Conservation (phyloP, 2,797 vertebrate genomes). For the Darevskia mixta region DNA sequence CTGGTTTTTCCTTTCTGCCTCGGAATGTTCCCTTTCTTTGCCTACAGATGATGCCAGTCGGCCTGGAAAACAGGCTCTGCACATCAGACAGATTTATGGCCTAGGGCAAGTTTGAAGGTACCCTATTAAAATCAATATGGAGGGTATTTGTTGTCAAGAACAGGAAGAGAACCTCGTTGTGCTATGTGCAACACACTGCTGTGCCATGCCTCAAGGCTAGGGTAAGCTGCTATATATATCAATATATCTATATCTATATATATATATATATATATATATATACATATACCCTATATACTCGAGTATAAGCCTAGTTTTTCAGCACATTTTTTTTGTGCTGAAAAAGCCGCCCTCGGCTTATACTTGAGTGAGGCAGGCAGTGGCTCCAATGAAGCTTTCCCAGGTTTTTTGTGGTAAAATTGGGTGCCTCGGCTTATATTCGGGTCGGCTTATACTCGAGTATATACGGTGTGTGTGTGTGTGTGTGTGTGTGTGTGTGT, state of each 20-base stretch:
- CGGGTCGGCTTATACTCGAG: too few species aligned
- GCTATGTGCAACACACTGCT: neutral
- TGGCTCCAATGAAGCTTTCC: too few species aligned
- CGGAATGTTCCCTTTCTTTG: neutral
- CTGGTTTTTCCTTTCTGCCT: neutral
- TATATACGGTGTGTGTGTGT: too few species aligned
- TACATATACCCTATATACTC: too few species aligned
- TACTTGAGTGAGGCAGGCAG: too few species aligned
- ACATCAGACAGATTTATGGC: conserved; percentile 21
- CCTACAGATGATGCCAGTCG: neutral
- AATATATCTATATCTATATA: neutral
- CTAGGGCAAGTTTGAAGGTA: neutral
- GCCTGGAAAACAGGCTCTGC: neutral
- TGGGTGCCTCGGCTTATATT: too few species aligned
- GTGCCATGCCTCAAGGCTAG: neutral
- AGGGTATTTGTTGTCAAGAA: neutral
- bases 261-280: neutral
- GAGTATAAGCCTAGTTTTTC: too few species aligned
- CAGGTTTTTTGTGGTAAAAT: too few species aligned
- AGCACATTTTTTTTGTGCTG: too few species aligned
- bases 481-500: too few species aligned
- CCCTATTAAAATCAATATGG: neutral
- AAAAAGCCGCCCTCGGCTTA: too few species aligned
- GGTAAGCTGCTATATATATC: neutral
- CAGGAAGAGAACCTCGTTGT: neutral